Evolutionary conservation across 2,888 invertebrate genomes (phyloP).

Genomic region (Scrobipalpa costella): DNA sequence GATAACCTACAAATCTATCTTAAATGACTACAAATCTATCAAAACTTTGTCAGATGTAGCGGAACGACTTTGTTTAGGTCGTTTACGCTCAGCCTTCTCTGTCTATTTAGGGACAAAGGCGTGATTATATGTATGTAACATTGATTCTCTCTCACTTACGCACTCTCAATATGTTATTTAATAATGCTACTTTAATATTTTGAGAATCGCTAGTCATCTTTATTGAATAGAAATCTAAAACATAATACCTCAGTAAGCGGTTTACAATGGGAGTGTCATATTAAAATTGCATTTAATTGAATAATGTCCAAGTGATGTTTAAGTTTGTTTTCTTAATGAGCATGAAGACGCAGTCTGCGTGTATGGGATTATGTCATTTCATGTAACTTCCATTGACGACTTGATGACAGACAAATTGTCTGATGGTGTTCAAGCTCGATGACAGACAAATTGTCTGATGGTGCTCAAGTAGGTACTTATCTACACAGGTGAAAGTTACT

Average conservation of each 20-base stretch:
- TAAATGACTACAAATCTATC: no score
- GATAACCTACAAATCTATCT: no score
- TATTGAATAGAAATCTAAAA: not conserved
- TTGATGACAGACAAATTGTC: constrained; percentile 2
- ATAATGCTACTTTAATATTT: no score
- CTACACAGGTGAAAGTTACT: no score
- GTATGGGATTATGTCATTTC: constrained; percentile 5
- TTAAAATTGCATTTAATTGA: not conserved
- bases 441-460: not conserved
- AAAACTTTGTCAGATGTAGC: no score
- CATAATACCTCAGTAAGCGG: not conserved
- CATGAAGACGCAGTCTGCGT: not conserved
- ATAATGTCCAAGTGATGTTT: not conserved
- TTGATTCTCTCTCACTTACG: no score
- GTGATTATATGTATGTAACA: no score
- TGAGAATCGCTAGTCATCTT: not conserved
- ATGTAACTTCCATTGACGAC: not conserved
- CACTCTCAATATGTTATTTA: no score
- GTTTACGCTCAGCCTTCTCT: no score
- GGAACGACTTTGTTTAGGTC: no score
- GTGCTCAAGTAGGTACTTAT: not conserved
- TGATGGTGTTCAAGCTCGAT: not conserved
- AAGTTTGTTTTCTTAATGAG: not conserved
- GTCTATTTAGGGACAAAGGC: no score
- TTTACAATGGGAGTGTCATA: not conserved